These are phyloP conservation scores for Griposia aprilina DNA, from an alignment of 2,888 invertebrate genomes.

Conservation along the genomic window DNA sequence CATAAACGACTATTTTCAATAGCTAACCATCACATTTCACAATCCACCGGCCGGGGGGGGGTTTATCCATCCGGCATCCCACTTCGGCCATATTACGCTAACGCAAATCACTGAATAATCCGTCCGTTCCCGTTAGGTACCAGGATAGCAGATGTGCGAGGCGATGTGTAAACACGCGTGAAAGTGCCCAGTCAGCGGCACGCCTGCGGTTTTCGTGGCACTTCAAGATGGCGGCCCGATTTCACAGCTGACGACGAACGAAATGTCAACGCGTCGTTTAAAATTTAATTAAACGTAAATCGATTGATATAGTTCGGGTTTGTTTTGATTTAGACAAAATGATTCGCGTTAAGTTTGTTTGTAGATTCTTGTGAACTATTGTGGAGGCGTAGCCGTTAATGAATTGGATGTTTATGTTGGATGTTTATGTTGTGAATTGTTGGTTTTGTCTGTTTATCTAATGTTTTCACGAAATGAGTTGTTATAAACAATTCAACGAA, in stretches of 20 bases:
- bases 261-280: conserved; percentile 67
- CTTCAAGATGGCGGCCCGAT: conserved; percentile 74
- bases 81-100: conserved; percentile 28
- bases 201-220: conserved; percentile 72
- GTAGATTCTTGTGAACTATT: conserved; percentile 27
- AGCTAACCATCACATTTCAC: not conserved
- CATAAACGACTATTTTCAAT: not conserved
- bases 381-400: conserved; percentile 21
- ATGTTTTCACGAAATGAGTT: conserved; percentile 4
- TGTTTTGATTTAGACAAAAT: conserved; percentile 62
- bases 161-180: conserved; percentile 70
- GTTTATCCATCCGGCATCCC: conserved; percentile 14
- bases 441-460: not conserved
- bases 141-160: conserved; percentile 59
- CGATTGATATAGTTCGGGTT: conserved; percentile 57
- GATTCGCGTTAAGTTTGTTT: conserved; percentile 49
- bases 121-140: conserved; percentile 47
- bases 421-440: conserved; percentile 38
- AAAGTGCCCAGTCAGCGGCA: conserved; percentile 71
- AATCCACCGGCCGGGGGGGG: no score
- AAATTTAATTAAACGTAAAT: conserved; percentile 63
- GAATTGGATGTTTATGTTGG: conserved; percentile 37
- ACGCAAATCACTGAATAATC: conserved; percentile 55
- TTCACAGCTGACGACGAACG: conserved; percentile 69
- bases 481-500: not conserved